Evolutionary conservation across 2,113 vertebrate species (phyloP).

Genomic region (Etheostoma spectabile): DNA sequence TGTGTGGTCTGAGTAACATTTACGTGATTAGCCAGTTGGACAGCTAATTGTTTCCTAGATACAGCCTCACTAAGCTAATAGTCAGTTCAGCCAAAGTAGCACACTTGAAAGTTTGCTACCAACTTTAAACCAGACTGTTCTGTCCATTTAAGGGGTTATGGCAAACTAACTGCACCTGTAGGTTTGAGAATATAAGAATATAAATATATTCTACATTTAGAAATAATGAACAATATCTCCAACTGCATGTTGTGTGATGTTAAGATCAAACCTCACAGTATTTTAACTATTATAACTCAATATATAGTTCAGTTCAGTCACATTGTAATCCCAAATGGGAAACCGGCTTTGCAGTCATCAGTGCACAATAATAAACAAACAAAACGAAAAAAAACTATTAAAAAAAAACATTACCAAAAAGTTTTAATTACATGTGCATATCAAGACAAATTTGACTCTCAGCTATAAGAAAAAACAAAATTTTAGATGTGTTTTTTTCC

Average conservation of each 20-base stretch:
- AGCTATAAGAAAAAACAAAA: not conserved
- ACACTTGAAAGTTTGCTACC: not conserved
- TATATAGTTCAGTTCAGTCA: too few relatives aligned
- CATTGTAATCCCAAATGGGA: too few relatives aligned
- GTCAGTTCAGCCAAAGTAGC: not conserved
- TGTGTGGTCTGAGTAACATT: not conserved
- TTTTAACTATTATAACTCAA: too few relatives aligned
- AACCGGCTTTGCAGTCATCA: too few relatives aligned
- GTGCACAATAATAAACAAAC: too few relatives aligned
- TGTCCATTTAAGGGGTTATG: not conserved
- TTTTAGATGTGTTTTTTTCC: not conserved
- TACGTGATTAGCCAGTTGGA: not conserved
- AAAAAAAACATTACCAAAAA: too few relatives aligned
- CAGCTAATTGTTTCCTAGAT: not conserved
- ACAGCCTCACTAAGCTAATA: conserved; percentile 27
- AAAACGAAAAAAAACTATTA: too few relatives aligned
- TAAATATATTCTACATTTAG: not conserved
- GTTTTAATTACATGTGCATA: too few relatives aligned
- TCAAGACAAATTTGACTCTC: not conserved
- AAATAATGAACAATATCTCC: not conserved
- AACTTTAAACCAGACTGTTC: not conserved
- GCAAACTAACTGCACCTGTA: not conserved
- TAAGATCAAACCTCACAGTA: too few relatives aligned
- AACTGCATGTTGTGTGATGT: not conserved
- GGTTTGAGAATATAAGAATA: not conserved